Base-by-base conservation (phyloP, 2,113 vertebrate genomes). In the Bungarus multicinctus region DNA sequence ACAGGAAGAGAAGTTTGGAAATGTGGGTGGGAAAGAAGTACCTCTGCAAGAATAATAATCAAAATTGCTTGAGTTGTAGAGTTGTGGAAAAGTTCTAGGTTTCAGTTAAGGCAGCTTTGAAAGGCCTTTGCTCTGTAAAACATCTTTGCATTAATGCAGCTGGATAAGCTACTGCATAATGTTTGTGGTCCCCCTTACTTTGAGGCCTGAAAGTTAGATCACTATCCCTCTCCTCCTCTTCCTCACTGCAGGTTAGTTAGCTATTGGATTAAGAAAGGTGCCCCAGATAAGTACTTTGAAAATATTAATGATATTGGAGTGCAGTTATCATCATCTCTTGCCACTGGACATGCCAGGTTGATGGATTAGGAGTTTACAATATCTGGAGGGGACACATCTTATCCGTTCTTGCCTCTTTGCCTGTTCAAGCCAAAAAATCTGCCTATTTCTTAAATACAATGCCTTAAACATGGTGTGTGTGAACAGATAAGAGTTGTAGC, bases 1-100 rank as follows among this genome's bases (percentile, higher is more conserved):
- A 85, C 52, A 91, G 45, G 12, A 22, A 52, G 85, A 93, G 93
- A 94, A 93, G 39, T 96, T 95, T 95, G 69, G 87, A 94, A 92
- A 94, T 92, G 39, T 93, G 64, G 58, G 89, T 6, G 50, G 43
- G 88, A 91, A 91, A 91, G 85, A 91, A 89, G 34, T 7, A 3
- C 34, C 74, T 22, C 6, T 39, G 6, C 34, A 43, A 81, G 16
- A 81, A 43, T 81, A 81, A 81, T 81, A 81, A 81, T 81, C 2
- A 9, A 39, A 22, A 39, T 39, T 43, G 74, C 34, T 22, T 81
- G 34, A 39, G 18, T 69, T 64, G 27, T 64, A 60, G 58, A 60
- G 57, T 58, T 57, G 34, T 81, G 69, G n/a, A 18, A 74, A 18
- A 39, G n/a, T 34, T 81, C 16, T 9, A 34, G 18, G 18, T 81